Base-by-base conservation (phyloP, 2,888 invertebrate genomes). In the Creontiades dilutus region DNA sequence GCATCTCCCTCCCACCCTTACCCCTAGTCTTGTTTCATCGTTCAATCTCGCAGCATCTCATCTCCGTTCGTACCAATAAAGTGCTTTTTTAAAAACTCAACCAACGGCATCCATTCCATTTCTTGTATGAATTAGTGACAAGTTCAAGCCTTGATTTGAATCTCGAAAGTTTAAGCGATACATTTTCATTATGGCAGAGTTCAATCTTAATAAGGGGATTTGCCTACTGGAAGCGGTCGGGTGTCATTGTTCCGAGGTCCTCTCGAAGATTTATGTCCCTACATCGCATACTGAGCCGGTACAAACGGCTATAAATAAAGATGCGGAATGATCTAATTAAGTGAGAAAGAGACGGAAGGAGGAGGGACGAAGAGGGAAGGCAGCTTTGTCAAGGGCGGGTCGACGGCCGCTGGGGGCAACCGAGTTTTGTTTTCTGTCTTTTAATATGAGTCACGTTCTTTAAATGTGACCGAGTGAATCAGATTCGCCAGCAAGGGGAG, bases 401-500 rank as follows among this genome's bases (percentile, higher is more conserved):
- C 68, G 68, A 23, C 68, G 68, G 23, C 68, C 68, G 23, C 68
- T 12, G 68, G 23, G 68, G 68, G 68, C 68, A 68, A 68, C 68
- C 19, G 68, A 57, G 57, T 68, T 68, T 68, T 68, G 68, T 68
- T 68, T 68, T 68, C 68, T 68, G 68, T 23, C 68, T 68, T 68
- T 27, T 68, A 68, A 68, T 68, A 68, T 68, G 68, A 68, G 68
- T 68, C 68, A 68, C 68, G 68, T 68, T 68, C 68, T 68, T 68
- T 68, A 68, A 68, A 68, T 68, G 68, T 68, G 68, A 68, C 68
- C 68, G 68, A 68, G 68, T 68, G 68, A 68, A 68, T 68, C 68
- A 68, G 68, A 68, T 68, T 68, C 68, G 68, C 68, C 19, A 12
- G 68, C 68, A 68, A 68, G 68, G 68, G 68, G 68, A 68, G 68